Conservation (phyloP, 2,888 invertebrate species). For the Chrysolina americana region DNA sequence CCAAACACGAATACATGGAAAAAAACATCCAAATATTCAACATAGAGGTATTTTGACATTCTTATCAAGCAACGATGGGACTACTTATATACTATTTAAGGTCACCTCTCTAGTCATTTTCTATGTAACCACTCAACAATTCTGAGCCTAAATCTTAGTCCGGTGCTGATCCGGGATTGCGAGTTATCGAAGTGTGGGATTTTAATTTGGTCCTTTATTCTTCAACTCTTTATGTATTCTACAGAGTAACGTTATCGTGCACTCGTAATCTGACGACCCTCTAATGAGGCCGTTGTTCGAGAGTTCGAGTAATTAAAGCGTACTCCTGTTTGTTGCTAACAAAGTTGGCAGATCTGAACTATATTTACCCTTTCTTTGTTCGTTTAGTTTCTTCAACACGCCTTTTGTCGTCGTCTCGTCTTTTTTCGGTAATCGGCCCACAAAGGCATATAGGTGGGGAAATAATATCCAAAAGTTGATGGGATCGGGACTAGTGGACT, state of each 20-base stretch:
- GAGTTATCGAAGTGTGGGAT: constrained; percentile 53
- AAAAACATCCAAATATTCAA: too few species aligned
- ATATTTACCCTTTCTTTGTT: constrained; percentile 58
- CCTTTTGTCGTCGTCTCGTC: constrained; percentile 23
- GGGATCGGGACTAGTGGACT: too few species aligned
- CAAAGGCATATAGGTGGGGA: neutral
- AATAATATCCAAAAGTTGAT: neutral
- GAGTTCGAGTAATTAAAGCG: constrained; percentile 59
- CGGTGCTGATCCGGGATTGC: constrained; percentile 29
- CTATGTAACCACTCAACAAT: neutral
- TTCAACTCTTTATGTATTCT: constrained; percentile 35
- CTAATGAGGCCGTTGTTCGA: constrained; percentile 64
- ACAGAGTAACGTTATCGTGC: constrained; percentile 60
- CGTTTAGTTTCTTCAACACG: constrained; percentile 47
- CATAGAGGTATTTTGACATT: too few species aligned
- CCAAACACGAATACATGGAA: too few species aligned
- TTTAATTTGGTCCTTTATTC: constrained; percentile 54
- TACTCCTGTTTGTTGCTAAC: constrained; percentile 60
- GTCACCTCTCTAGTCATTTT: too few species aligned
- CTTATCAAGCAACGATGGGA: too few species aligned
- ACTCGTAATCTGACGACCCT: constrained; percentile 61
- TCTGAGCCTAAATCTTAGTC: neutral
- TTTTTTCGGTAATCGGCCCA: constrained; percentile 20
- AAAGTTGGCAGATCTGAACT: constrained; percentile 63
- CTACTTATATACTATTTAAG: too few species aligned